Conservation (phyloP, 1,140 invertebrate species). For the Mylabris phalerata region DNA sequence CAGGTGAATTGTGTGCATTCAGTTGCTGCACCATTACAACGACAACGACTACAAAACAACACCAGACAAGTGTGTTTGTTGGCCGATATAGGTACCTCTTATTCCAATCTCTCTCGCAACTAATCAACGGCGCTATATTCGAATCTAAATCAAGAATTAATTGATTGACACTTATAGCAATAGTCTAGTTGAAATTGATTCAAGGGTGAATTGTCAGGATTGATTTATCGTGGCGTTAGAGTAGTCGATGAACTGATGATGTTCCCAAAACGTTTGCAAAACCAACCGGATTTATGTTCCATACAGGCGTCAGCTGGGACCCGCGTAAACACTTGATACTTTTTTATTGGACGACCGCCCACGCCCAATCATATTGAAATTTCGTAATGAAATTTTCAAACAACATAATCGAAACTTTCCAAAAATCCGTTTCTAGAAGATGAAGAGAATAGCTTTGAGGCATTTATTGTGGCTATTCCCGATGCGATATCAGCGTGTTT, state of each 20-base stretch:
- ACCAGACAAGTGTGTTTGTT: background rate
- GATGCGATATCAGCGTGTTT: too few relatives aligned
- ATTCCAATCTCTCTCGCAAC: too few relatives aligned
- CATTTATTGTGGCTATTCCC: too few relatives aligned
- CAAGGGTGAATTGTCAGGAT: slow-evolving; percentile 1
- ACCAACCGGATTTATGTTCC: slow-evolving; percentile 15
- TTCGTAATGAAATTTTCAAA: slow-evolving; percentile 10
- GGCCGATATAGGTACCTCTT: too few relatives aligned
- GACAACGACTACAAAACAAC: background rate
- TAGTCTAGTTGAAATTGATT: too few relatives aligned
- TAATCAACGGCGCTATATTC: too few relatives aligned
- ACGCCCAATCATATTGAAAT: slow-evolving; percentile 14
- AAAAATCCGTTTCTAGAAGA: too few relatives aligned
- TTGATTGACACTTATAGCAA: too few relatives aligned
- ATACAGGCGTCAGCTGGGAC: slow-evolving; percentile 16
- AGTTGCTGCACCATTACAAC: slow-evolving; percentile 1
- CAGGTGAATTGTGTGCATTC: slow-evolving; percentile 23
- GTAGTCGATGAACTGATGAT: slow-evolving; percentile 16
- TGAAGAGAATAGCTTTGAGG: too few relatives aligned
- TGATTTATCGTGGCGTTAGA: slow-evolving; percentile 13
- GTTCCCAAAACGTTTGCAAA: slow-evolving; percentile 10
- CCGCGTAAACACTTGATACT: slow-evolving; percentile 18
- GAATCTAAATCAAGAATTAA: too few relatives aligned
- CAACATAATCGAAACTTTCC: too few relatives aligned
- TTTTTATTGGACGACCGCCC: slow-evolving; percentile 7